phyloP scores from a whole-genome alignment of 2,888 invertebrate genomes.

The Gymnoscelis rufifasciata region DNA sequence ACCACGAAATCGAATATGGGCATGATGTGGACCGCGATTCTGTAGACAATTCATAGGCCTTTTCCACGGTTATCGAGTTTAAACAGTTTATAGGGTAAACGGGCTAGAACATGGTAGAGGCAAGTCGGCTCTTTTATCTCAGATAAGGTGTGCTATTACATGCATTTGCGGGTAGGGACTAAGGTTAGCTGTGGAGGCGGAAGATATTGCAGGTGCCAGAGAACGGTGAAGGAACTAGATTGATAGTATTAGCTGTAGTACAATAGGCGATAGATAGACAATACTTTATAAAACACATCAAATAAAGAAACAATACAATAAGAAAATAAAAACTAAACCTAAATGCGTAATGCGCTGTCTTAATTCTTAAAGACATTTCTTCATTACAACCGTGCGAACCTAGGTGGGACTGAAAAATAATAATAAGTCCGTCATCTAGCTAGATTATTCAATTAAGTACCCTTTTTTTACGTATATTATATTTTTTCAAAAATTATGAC shows the following conservation, averaged over 20 bases:
- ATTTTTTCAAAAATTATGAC: too few species aligned
- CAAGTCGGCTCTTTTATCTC: slow-evolving; percentile 54
- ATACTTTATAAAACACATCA: too few species aligned
- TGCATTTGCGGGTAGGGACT: slow-evolving; percentile 21
- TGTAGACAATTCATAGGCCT: slow-evolving; percentile 31
- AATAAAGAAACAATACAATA: too few species aligned
- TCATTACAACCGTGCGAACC: too few species aligned
- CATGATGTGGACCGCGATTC: slow-evolving; percentile 26
- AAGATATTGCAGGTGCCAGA: slow-evolving; percentile 52
- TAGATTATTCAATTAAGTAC: too few species aligned
- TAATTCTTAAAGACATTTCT: too few species aligned
- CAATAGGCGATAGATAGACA: too few species aligned
- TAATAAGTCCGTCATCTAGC: too few species aligned
- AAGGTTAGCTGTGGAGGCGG: slow-evolving; percentile 43
- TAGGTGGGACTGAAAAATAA: too few species aligned
- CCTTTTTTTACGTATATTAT: too few species aligned
- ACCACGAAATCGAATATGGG: slow-evolving; percentile 29
- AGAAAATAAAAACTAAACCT: too few species aligned
- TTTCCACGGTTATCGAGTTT: slow-evolving; percentile 34
- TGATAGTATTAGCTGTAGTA: slow-evolving; percentile 47
- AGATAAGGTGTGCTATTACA: slow-evolving; percentile 51
- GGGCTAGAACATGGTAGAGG: slow-evolving; percentile 35
- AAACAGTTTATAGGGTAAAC: slow-evolving; percentile 37
- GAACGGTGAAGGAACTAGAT: slow-evolving; percentile 67
- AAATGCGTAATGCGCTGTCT: too few species aligned